phyloP scores from a whole-genome alignment of 2,797 vertebrate genomes.

The Carduelis carduelis region DNA sequence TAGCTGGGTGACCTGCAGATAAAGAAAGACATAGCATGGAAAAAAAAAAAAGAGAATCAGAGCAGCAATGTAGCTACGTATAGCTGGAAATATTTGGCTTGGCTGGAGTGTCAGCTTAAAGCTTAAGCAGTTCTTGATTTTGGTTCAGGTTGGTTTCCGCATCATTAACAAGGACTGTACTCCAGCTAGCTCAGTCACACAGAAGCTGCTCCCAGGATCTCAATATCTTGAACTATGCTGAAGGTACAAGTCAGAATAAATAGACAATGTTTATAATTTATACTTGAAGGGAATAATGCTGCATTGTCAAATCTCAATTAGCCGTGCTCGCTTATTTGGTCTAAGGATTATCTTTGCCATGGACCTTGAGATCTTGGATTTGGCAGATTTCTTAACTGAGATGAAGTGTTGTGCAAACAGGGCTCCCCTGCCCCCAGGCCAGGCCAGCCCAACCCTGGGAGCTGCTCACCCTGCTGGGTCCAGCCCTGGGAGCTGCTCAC shows the following conservation, averaged over 20 bases:
- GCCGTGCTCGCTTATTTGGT: background rate
- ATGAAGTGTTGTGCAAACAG: background rate
- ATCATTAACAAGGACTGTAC: slow-evolving; percentile 48
- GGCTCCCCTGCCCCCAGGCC: background rate
- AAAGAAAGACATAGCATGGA: background rate
- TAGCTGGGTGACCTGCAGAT: background rate
- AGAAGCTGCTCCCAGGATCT: slow-evolving; percentile 53
- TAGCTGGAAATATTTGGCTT: slow-evolving; percentile 38
- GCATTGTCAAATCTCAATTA: slow-evolving; percentile 9
- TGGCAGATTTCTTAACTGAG: background rate
- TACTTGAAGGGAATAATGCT: background rate
- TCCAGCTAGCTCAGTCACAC: slow-evolving; percentile 39
- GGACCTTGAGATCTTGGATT: background rate
- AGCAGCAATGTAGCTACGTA: background rate
- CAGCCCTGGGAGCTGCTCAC: too few relatives aligned
- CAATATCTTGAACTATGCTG: background rate
- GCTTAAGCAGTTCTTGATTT: slow-evolving; percentile 56
- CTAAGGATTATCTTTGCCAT: background rate
- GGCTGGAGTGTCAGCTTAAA: slow-evolving; percentile 13
- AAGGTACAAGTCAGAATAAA: slow-evolving; percentile 28
- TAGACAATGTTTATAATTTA: background rate
- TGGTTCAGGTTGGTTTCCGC: slow-evolving; percentile 34
- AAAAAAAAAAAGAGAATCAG: background rate
- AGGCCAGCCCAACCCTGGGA: too few relatives aligned
- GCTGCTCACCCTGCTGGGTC: background rate